Percentiles rank a stretch among this genome's conserved stretches.
phyloP scores from a whole-genome alignment of 2,888 invertebrate genomes.

The Teinopalpus imperialis region DNA sequence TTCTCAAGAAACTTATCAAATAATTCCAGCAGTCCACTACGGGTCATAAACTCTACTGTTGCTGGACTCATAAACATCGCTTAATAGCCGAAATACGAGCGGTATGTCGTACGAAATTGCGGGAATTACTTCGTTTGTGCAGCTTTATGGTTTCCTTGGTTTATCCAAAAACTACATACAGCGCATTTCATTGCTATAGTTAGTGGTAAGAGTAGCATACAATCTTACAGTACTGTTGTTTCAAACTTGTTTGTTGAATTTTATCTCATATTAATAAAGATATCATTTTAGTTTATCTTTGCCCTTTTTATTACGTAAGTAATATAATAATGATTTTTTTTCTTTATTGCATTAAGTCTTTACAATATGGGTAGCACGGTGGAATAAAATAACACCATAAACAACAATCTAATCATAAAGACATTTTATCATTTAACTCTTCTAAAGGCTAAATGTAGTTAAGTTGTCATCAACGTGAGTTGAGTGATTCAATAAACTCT shows the following conservation, averaged over 20 bases:
- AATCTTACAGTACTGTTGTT: no score
- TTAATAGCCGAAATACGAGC: conserved; percentile 41
- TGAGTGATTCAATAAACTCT: conserved; percentile 20
- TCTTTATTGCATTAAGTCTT: no score
- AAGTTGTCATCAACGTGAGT: not conserved
- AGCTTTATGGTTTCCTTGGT: conserved; percentile 43
- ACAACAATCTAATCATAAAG: no score
- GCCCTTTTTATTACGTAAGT: no score
- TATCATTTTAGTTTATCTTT: no score
- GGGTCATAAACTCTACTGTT: conserved; percentile 41
- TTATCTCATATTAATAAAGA: no score
- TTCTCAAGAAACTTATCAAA: conserved; percentile 60
- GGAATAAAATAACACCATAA: no score
- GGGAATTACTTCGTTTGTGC: conserved; percentile 47
- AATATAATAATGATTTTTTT: no score
- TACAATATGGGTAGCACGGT: no score
- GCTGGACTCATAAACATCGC: conserved; percentile 45
- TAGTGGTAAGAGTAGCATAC: not conserved
- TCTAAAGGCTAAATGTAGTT: no score
- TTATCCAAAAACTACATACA: conserved; percentile 27
- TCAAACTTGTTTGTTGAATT: no score
- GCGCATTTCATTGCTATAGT: conserved; percentile 5
- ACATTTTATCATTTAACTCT: no score
- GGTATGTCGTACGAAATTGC: conserved; percentile 35
- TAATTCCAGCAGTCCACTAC: conserved; percentile 44